Conservation (phyloP, 2,888 invertebrate species). For the Pogonocherus hispidulus region DNA sequence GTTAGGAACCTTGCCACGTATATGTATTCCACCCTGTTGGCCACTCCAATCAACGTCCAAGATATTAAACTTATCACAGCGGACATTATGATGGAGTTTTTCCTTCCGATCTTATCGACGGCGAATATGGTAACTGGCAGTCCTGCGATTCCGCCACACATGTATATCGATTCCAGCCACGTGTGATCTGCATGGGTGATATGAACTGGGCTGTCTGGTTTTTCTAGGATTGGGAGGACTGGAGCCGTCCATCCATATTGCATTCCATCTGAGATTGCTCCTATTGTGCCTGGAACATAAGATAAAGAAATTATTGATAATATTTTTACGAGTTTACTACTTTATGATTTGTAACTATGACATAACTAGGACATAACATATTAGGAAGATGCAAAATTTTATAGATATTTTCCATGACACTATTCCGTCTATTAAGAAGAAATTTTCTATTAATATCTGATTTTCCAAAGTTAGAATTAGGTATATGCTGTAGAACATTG, state of each 20-base stretch:
- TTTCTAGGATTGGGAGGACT: constrained; percentile 61
- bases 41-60: constrained; percentile 65
- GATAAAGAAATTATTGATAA: not conserved
- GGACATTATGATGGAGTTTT: constrained; percentile 64
- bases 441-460: too few relatives aligned
- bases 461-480: too few relatives aligned
- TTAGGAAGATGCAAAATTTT: too few relatives aligned
- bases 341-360: too few relatives aligned
- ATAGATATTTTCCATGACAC: too few relatives aligned
- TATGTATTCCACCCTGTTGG: constrained; percentile 59
- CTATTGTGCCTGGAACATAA: constrained; percentile 63
- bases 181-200: constrained; percentile 56
- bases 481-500: too few relatives aligned
- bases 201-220: constrained; percentile 58
- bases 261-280: constrained; percentile 68
- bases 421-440: too few relatives aligned
- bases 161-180: constrained; percentile 61
- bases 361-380: too few relatives aligned
- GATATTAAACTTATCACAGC: constrained; percentile 62
- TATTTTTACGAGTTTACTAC: too few relatives aligned
- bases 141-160: constrained; percentile 61
- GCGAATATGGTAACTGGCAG: constrained; percentile 64
- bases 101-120: constrained; percentile 63
- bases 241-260: constrained; percentile 68
- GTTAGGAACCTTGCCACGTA: constrained; percentile 64